Evolutionary conservation across 2,113 vertebrate species (phyloP), one percentile per base, ranked within the genome.

Genomic region (Oreamnos americanus): DNA sequence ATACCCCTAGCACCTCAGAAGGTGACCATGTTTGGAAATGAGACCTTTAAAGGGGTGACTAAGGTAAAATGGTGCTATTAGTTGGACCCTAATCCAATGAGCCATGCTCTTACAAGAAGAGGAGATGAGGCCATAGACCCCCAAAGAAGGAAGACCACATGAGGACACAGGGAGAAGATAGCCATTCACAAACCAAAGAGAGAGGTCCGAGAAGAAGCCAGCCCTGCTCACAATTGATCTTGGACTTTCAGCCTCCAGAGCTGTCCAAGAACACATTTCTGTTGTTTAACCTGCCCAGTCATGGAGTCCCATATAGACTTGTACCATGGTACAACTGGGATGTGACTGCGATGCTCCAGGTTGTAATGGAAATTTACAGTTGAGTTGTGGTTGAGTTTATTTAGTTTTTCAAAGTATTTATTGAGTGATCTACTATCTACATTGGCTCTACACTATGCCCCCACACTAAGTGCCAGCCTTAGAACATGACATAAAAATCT

Each of bases 201-300:
- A 8, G 13, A 49, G 45, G 30, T 30, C 33, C 53, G 6, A 5
- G 55, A 43, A 55, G 33, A 43, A 83, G 45, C 13, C 19, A 55
- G 2, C 45, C 28, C 23, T 6, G 30, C 19, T 3, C 17, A 15
- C 14, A 16, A 6, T 21, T 3, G 12, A 7, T 49, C 49, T 62
- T 26, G 7, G 87, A 16, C 26, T 82, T 45, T 10, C 26, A 28
- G 17, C 16, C 74, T 87, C 19, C 12, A 57, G 55, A 45, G 7
- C 47, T n/a, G 30, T 3, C 49, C 5, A 4, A 47, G 21, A 64
- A 14, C 7, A 28, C 3, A 43, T 49, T 43, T 60, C 55, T 81
- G 39, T 28, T 62, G 64, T n/a, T 33, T 58, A 6, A 49, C 15
- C 25, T 0, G 0, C 15, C 5, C 1, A 2, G 30, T 3, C 5